Evolutionary conservation across 2,797 vertebrate species (phyloP).

Genomic region (Sibirionetta formosa): DNA sequence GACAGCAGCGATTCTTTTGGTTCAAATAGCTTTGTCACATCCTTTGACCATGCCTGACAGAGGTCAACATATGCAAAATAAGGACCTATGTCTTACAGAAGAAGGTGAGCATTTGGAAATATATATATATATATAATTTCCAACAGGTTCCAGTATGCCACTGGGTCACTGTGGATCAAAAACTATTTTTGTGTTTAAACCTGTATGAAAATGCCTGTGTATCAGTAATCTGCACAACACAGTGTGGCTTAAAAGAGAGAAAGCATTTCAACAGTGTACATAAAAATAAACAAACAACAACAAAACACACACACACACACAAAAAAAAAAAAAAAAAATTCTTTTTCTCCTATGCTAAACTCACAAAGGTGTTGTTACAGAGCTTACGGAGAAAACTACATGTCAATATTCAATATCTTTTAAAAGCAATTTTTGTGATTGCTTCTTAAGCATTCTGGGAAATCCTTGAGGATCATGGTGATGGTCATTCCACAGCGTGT

Average conservation of each 20-base stretch:
- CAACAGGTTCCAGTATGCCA: background rate
- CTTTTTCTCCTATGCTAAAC: background rate
- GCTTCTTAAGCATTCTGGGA: background rate
- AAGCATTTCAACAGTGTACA: background rate
- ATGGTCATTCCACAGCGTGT: background rate
- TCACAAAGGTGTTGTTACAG: background rate
- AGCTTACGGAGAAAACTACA: background rate
- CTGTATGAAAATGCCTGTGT: background rate
- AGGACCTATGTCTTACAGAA: background rate
- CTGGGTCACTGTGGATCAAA: background rate
- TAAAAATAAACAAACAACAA: background rate
- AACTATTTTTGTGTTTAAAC: background rate
- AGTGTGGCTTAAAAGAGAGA: background rate
- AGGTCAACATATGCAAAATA: background rate
- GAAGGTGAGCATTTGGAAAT: background rate
- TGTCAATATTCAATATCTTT: background rate
- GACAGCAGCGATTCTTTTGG: background rate
- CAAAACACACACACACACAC: no score
- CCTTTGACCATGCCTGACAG: background rate
- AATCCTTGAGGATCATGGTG: background rate
- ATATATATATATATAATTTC: background rate
- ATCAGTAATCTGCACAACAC: background rate
- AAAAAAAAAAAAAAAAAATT: background rate
- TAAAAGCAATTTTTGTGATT: background rate
- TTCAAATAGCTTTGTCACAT: background rate